phyloP scores from a whole-genome alignment of 2,888 invertebrate genomes.

The Trichogramma evanescens region DNA sequence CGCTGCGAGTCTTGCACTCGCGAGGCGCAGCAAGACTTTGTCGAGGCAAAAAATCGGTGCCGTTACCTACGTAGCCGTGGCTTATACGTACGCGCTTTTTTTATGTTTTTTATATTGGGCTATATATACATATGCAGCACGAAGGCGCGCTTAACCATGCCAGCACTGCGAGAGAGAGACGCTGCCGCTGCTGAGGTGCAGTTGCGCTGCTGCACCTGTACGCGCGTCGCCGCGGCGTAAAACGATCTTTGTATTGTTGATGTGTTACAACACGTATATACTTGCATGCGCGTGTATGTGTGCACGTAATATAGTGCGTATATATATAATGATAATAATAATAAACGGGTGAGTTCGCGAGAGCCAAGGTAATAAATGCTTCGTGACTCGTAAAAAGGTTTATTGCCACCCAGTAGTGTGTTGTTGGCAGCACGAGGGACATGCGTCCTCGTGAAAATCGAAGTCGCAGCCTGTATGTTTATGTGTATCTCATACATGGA shows the following conservation, averaged over 20 bases:
- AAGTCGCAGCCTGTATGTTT: constrained; percentile 5
- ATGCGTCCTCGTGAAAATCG: constrained; percentile 23
- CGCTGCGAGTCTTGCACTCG: not conserved
- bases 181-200: not conserved
- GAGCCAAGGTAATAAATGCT: constrained; percentile 38
- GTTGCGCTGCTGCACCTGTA: constrained; percentile 24
- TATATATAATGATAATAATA: constrained; percentile 17
- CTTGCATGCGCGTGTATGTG: not conserved
- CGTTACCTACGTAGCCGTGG: constrained; percentile 16
- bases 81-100: constrained; percentile 9
- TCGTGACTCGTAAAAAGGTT: constrained; percentile 41
- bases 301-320: constrained; percentile 20
- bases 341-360: constrained; percentile 28
- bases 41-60: not conserved
- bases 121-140: too few species aligned
- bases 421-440: constrained; percentile 22
- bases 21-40: not conserved
- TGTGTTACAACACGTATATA: constrained; percentile 23
- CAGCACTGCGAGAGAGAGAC: not conserved
- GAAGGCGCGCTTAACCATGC: too few species aligned
- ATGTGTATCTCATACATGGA: too few species aligned
- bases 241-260: constrained; percentile 6
- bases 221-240: constrained; percentile 17
- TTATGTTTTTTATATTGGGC: not conserved
- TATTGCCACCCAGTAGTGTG: constrained; percentile 32